A percentile compares a stretch with the other conserved stretches of the same genome.
Evolutionary conservation across 2,797 vertebrate genomes (phyloP).

Genomic region (Sebastiscus tertius): DNA sequence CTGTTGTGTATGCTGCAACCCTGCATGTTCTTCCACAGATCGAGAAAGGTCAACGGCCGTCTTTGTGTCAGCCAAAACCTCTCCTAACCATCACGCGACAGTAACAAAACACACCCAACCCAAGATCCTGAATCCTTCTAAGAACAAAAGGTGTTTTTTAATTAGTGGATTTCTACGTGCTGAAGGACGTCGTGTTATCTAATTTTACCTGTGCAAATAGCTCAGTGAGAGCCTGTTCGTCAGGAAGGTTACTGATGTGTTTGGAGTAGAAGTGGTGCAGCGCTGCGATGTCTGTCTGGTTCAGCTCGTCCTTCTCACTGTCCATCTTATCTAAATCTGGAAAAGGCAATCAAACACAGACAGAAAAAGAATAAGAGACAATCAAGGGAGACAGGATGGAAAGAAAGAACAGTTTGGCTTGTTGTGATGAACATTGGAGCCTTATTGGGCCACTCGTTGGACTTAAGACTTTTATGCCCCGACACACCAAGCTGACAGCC

Average conservation of each 20-base stretch:
- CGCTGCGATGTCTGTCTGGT: conserved; percentile 91
- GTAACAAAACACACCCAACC: background rate
- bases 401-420: background rate
- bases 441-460: background rate
- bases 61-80: background rate
- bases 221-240: conserved; percentile 86
- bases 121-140: background rate
- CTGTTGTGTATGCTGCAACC: background rate
- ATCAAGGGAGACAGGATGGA: background rate
- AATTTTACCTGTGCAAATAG: conserved; percentile 94
- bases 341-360: conserved; percentile 6
- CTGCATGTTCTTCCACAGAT: background rate
- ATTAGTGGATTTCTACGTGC: background rate
- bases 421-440: background rate
- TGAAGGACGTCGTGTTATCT: background rate
- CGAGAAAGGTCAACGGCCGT: background rate
- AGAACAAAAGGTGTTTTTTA: background rate
- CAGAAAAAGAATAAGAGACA: background rate
- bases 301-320: conserved; percentile 95
- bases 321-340: conserved; percentile 96
- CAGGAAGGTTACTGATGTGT: conserved; percentile 90
- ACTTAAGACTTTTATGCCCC: background rate
- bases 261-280: conserved; percentile 95
- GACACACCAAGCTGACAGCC: too few relatives aligned
- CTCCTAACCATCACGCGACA: background rate